Base-by-base conservation (phyloP, 2,888 invertebrate species). In the Thumatha senex region DNA sequence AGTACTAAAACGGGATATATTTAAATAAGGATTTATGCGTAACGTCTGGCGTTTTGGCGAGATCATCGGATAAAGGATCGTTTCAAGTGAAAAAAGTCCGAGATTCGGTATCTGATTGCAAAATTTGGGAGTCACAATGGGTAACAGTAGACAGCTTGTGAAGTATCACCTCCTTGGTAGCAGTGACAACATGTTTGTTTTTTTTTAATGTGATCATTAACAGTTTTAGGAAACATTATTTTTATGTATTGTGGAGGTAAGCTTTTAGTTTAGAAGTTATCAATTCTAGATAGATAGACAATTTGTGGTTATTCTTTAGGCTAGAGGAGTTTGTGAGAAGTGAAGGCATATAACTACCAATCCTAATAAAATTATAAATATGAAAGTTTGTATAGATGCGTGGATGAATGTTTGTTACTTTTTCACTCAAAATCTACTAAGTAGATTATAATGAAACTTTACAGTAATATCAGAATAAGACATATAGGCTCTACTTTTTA, bases 1-100 rank as follows among this genome's bases (percentile, higher is more conserved):
- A 71, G 57, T 48, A 54, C 56, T 56, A 55, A 54, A 58, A 58
- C 70, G 76, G 74, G 80, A 84, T 88, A 90, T 88, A 90, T 90
- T 89, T 89, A 89, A 91, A 91, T 89, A 89, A 88, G 87, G 89
- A 90, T 90, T 91, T 91, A 91, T 89, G 89, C 82, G 83, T 83
- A 83, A 84, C 84, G 89, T 89, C 90, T 89, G 89, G 86, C 79
- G 79, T 89, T 89, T 89, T 86, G 88, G 89, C 87, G 84, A 89
- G 89, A 86, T 90, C 80, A 78, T 77, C 76, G 86, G 90, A 89
- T 90, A 88, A 89, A 81, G 84, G 75, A 80, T 78, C 74, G 75
- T 74, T 75, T 74, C 61, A 75, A 76, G 80, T 83, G 80, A 79
- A 83, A 86, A 85, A 83, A 73, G 69, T 54, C 51, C 64, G 68